A percentile compares a stretch with the other conserved stretches of the same genome.
Evolutionary conservation across 2,888 invertebrate genomes (phyloP).

Genomic region (Ernsta delagoae): DNA sequence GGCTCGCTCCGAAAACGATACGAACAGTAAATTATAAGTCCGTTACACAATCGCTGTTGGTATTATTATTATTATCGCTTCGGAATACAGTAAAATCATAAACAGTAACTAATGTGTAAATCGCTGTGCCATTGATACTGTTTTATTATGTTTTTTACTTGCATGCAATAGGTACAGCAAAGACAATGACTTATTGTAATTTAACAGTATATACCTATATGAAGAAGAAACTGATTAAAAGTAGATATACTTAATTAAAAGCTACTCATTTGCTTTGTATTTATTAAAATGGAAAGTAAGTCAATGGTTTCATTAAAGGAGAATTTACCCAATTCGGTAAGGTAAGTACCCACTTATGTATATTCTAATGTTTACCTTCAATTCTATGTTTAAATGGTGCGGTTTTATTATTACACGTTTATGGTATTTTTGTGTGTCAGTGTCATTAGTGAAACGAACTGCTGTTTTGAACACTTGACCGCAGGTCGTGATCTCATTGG

Average conservation of each 20-base stretch:
- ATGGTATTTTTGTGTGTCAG: too few relatives aligned
- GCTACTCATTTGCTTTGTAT: not conserved
- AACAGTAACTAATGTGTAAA: constrained; percentile 33
- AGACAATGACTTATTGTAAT: too few relatives aligned
- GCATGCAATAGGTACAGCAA: too few relatives aligned
- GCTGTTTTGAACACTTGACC: too few relatives aligned
- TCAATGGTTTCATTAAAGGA: constrained; percentile 16
- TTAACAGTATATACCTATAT: too few relatives aligned
- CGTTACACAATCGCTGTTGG: constrained; percentile 68
- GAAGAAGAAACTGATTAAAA: too few relatives aligned
- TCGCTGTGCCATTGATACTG: constrained; percentile 31
- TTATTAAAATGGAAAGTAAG: not conserved
- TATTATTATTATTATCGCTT: constrained; percentile 60
- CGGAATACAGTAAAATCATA: constrained; percentile 57
- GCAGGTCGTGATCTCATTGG: too few relatives aligned
- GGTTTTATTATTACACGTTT: too few relatives aligned
- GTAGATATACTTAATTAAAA: not conserved
- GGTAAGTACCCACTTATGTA: too few relatives aligned
- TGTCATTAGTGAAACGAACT: too few relatives aligned
- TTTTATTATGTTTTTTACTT: constrained; percentile 32
- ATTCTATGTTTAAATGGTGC: constrained; percentile 16
- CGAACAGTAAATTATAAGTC: constrained; percentile 62
- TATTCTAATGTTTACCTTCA: not conserved
- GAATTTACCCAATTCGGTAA: constrained; percentile 38
- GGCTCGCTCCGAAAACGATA: constrained; percentile 62